Evolutionary conservation across 2,113 vertebrate genomes (phyloP).

Genomic region (Chroicocephalus ridibundus): DNA sequence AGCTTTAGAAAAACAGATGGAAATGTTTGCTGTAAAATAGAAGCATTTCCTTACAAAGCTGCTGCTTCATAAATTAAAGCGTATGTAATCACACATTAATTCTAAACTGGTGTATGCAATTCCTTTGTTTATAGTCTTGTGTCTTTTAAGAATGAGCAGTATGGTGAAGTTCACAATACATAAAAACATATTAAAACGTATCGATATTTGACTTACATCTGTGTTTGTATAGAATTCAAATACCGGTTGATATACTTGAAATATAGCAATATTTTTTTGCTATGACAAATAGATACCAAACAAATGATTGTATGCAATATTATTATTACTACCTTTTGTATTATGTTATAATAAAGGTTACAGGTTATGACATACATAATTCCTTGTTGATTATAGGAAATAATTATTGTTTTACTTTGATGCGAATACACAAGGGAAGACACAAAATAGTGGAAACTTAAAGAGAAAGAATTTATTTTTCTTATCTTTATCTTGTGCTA

Average conservation of each 20-base stretch:
- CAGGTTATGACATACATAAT: not conserved
- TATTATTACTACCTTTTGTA: not conserved
- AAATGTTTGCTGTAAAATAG: not conserved
- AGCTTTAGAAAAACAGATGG: not conserved
- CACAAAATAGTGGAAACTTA: not conserved
- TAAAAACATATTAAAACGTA: not conserved
- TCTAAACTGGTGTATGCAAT: not conserved
- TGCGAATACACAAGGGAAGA: not conserved
- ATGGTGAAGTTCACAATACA: not conserved
- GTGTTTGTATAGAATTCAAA: not conserved
- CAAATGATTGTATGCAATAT: not conserved
- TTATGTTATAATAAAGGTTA: not conserved
- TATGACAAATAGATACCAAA: not conserved
- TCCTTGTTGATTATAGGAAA: not conserved
- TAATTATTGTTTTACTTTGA: not conserved
- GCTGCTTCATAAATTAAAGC: conserved; percentile 4
- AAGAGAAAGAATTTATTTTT: not conserved
- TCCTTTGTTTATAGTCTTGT: not conserved
- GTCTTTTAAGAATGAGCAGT: not conserved
- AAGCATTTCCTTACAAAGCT: not conserved
- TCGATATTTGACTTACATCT: not conserved
- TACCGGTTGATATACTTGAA: not conserved
- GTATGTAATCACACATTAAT: not conserved
- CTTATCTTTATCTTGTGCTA: not conserved
- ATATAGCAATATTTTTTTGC: not conserved